A percentile compares a stretch with the other conserved stretches of the same genome.
phyloP scores from a whole-genome alignment of 2,888 invertebrate species.

The Cryptus armator region DNA sequence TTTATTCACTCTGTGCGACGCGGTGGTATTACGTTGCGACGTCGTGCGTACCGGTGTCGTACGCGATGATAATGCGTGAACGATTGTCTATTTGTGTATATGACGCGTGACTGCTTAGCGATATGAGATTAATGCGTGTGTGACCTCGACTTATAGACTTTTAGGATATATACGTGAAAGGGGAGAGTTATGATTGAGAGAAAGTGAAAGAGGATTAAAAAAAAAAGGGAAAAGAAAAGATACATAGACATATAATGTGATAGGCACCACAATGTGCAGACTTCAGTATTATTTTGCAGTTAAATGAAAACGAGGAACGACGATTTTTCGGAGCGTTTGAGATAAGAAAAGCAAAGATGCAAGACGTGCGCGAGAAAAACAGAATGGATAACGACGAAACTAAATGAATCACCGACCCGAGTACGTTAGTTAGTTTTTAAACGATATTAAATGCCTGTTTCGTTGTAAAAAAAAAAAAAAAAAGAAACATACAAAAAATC shows the following conservation, averaged over 20 bases:
- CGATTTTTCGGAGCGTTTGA: slow-evolving; percentile 35
- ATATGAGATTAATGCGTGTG: slow-evolving; percentile 39
- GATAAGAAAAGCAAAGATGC: slow-evolving; percentile 22
- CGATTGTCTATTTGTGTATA: slow-evolving; percentile 51
- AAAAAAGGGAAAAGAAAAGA: slow-evolving; percentile 58
- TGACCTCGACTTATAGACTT: slow-evolving; percentile 33
- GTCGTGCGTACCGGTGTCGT: slow-evolving; percentile 45
- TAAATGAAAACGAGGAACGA: slow-evolving; percentile 70
- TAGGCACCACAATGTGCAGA: slow-evolving; percentile 84
- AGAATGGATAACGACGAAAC: slow-evolving; percentile 38
- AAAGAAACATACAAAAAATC: slow-evolving; percentile 3
- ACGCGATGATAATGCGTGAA: slow-evolving; percentile 48
- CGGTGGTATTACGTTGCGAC: slow-evolving; percentile 64
- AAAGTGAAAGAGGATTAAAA: slow-evolving; percentile 18
- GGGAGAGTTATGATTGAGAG: slow-evolving; percentile 34
- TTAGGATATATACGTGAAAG: slow-evolving; percentile 55
- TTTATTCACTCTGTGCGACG: slow-evolving; percentile 80
- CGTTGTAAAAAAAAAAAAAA: slow-evolving; percentile 70
- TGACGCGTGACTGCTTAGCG: slow-evolving; percentile 9
- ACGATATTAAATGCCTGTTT: slow-evolving; percentile 73
- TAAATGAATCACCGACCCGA: slow-evolving; percentile 62
- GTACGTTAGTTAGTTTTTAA: slow-evolving; percentile 78
- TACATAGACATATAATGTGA: slow-evolving; percentile 84
- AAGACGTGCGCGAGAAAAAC: slow-evolving; percentile 3
- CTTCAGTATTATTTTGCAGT: slow-evolving; percentile 85